Evolutionary conservation across 2,888 invertebrate genomes (phyloP), one percentile per base, ranked within the genome.

Genomic region (Acrobasis repandana): DNA sequence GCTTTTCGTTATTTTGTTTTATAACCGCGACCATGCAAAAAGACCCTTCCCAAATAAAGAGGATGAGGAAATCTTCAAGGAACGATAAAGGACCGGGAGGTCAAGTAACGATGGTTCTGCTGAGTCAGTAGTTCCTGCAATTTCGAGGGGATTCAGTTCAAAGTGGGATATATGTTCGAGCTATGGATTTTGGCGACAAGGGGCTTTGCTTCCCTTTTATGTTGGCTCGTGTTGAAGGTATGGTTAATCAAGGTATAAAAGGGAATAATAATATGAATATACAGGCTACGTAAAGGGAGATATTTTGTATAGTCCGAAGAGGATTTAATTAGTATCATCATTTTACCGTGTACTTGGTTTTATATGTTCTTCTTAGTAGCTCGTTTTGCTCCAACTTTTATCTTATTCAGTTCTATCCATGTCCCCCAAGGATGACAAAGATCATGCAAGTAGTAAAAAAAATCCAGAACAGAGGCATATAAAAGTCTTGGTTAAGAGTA

Each of bases 111-210:
- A 6, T 52, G 52, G 52, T 52, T 16, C n/a, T 38, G 54, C 38
- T 14, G 54, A 54, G 9, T 54, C 38, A 54, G 54, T 14, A 38
- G 18, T 20, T 11, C 43, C 18, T 15, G 18, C 38, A 20, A 54
- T 43, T 54, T 54, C 18, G 18, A 34, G 20, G 38, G 54, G 38
- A 14, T 54, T 54, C 54, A 14, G 18, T 54, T 54, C 38, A 2
- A 43, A 54, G 43, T 38, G 54, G 54, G 52, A 52, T 52, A 52
- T 52, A 51, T 36, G 18, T 36, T 16, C 16, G 54, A 38, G 38
- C 38, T 20, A 54, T 54, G 54, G 15, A 38, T 54, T 51, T 54
- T 11, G 38, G 20, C 20, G 54, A 20, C 18, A 18, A 38, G 9
- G 20, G 36, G 34, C 16, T 8, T 52, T 9, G 34, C 38, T 14